Base-by-base conservation (phyloP, 2,113 vertebrate species). In the Alethe castanea region DNA sequence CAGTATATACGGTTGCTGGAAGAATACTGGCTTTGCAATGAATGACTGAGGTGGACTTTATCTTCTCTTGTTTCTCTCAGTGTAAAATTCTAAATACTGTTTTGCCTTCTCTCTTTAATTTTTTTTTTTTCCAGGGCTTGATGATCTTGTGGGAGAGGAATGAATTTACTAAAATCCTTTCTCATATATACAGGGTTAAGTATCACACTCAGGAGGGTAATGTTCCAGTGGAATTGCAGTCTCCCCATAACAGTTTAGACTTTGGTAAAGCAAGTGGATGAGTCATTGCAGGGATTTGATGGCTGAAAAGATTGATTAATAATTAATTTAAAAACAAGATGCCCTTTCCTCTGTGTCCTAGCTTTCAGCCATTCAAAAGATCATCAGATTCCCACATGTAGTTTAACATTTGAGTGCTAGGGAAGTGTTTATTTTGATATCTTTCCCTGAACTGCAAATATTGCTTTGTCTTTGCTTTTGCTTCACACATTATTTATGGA, bases 261-360 rank as follows among this genome's bases (percentile, higher is more conserved):
- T 96, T 95, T 81, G 80, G 67, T 96, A 88, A 90, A 94, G 88
- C 79, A 88, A 90, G 71, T 66, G 71, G 60, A 86, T 96, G 93
- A 95, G 82, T 96, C 95, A 95, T 92, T 93, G 86, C 79, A 95
- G 64, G 64, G 52, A 12, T 94, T 93, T 94, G 92, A 88, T 78
- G 60, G 82, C 86, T 94, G 64, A 92, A 96, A 94, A 83, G 88
- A 52, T 36, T 78, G 74, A 93, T 97, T 94, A 95, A 95, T 96
- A 94, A 95, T 96, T 96, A 95, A 97, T 94, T 82, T 92, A 24
- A 83, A 95, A 92, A 8, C 84, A 88, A 96, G 81, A 88, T 78
- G 61, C 61, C 65, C 52, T 88, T 81, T 92, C 72, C 85, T 90
- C 35, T 73, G 26, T 81, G 87, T 74, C 80, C 87, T 57, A 35